Base-by-base conservation (phyloP, 2,888 invertebrate genomes). In the Geophilus truncorum region DNA sequence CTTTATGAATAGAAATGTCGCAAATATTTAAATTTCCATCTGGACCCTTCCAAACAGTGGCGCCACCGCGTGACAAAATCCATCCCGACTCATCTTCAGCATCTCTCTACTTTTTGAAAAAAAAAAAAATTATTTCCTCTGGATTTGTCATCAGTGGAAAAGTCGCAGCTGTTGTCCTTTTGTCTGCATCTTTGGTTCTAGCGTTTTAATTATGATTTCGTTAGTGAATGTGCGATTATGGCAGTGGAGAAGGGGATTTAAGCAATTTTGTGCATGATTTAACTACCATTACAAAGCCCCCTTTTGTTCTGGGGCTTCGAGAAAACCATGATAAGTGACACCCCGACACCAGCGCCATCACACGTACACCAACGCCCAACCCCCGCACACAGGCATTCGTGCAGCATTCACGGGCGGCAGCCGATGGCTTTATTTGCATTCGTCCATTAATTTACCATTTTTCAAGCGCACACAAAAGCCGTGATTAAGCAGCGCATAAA, bases 171-270 rank as follows among this genome's bases (percentile, higher is more conserved):
- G 62, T 23, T 62, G 62, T 23, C 62, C 62, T 62, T 45, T 62
- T 62, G 62, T 62, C 25, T 62, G 25, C 62, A 25, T 62, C 62
- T 25, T 62, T 25, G 45, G 45, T 62, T 62, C 62, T 25, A 25
- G 62, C 62, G 62, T 62, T 62, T 62, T 62, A 62, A 62, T 62
- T 62, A 62, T 62, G 62, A 62, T 62, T 62, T 62, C 62, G 62
- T 62, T 62, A 62, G 62, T 25, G 23, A 62, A 62, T 62, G 62
- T 12, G 62, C 62, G 62, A 62, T 62, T 62, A 62, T 62, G 62
- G 12, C 1, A 62, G 25, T 25, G 12, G 25, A 62, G 62, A 62
- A 25, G 25, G 62, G 25, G 62, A 62, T 62, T 62, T 62, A 62
- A 62, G 62, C 62, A 62, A 62, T 62, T 62, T 62, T 25, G 62